A percentile compares a stretch with the other conserved stretches of the same genome.
These are phyloP conservation scores for Zeus faber DNA, from an alignment of 2,113 vertebrate species.

Conservation along the genomic window DNA sequence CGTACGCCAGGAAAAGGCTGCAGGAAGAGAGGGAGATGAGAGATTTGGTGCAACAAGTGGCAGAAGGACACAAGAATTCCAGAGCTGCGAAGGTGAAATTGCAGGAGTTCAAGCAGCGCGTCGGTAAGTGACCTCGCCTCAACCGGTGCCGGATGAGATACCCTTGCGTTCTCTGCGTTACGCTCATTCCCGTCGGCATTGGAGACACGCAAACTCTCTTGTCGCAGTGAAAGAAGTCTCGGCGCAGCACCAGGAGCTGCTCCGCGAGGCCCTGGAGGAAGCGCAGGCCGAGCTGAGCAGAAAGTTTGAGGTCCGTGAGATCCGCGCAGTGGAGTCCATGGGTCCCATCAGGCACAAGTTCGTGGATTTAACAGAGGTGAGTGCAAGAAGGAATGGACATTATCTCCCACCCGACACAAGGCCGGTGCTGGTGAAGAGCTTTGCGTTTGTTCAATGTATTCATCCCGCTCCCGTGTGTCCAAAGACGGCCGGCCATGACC, in stretches of 20 bases:
- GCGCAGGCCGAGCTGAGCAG: constrained; percentile 74
- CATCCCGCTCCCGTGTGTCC: neutral
- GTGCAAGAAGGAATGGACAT: constrained; percentile 12
- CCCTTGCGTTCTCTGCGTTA: neutral
- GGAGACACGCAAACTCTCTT: no score
- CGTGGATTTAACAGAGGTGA: constrained; percentile 87
- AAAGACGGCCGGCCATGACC: constrained; percentile 82
- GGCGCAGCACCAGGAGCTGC: constrained; percentile 78
- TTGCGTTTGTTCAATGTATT: neutral
- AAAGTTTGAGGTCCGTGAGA: constrained; percentile 77
- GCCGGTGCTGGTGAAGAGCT: neutral
- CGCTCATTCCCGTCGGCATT: constrained; percentile 1
- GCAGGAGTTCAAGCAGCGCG: constrained; percentile 77
- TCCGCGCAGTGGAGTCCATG: constrained; percentile 75
- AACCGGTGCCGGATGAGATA: neutral
- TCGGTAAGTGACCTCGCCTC: constrained; percentile 65
- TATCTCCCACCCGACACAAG: neutral
- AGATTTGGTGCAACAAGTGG: constrained; percentile 81
- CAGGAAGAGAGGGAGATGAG: constrained; percentile 78
- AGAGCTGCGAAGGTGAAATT: constrained; percentile 78
- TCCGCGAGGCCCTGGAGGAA: constrained; percentile 73
- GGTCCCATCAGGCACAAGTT: constrained; percentile 69
- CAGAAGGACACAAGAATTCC: constrained; percentile 81
- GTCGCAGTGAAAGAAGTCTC: constrained; percentile 83
- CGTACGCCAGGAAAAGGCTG: constrained; percentile 71